Base-by-base conservation (phyloP, 2,888 invertebrate genomes). In the Horisme vitalbata region DNA sequence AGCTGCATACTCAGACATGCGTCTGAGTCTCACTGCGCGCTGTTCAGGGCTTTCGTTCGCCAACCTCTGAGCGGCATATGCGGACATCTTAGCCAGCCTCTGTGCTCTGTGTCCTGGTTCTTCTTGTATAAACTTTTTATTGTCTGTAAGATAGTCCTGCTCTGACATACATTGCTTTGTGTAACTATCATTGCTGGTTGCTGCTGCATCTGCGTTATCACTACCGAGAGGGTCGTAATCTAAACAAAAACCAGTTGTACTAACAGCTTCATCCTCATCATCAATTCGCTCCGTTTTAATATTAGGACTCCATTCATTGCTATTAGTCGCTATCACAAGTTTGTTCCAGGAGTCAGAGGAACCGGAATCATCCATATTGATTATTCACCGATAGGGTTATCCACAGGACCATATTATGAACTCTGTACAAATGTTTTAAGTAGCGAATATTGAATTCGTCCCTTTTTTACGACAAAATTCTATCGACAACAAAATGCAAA, bases 1-100 rank as follows among this genome's bases (percentile, higher is more conserved):
- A 0, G 89, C 86, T 6, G 89, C 82, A 59, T 89, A 89, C 43
- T 83, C 83, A 0, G 89, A 89, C 89, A 90, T 90, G 11, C 87
- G 78, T 48, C 71, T 78, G 0, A 90, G 71, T 18, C 89, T 70
- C 6, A 50, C 10, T 1, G 83, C 76, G 1, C 89, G 76, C 59
- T 86, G 84, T 9, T 80, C 83, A 1, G 85, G 79, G 9, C 79
- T 72, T 64, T 89, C 88, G 32, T 79, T 85, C 0, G 88, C 87
- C 10, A 89, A 71, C 37, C 87, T 71, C 44, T 77, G 78, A 1
- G 87, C 85, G n/a, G 87, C 83, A 46, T 88, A 88, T 1, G 86
- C 85, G 0, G 87, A 87, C 87, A 88, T 88, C 57, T 80, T 84
- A 1, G 86, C 79, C 11, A 88, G 61, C 4, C 88, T 75, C 26